A percentile compares a stretch with the other conserved stretches of the same genome.
phyloP scores from a whole-genome alignment of 2,113 vertebrate genomes.

The Rhinogobius similis region DNA sequence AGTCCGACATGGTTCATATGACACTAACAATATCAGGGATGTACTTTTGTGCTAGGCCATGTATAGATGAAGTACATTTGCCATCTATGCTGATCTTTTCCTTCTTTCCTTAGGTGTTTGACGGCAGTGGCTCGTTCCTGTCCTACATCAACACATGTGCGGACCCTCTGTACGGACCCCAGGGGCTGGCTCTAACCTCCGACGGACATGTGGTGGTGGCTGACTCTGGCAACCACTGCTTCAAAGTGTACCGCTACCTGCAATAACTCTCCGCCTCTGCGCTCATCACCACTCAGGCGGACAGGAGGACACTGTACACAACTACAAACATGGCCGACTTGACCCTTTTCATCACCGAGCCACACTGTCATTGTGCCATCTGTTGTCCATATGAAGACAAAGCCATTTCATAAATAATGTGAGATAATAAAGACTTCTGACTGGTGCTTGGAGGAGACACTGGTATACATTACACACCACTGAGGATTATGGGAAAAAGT shows the following conservation, averaged over 20 bases:
- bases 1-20: too few relatives aligned
- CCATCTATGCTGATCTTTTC: neutral
- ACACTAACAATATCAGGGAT: too few relatives aligned
- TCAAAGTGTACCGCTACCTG: slow-evolving; percentile 96
- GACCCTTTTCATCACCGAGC: slow-evolving; percentile 20
- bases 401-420: neutral
- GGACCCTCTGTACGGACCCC: slow-evolving; percentile 95
- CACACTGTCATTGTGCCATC: slow-evolving; percentile 44
- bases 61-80: neutral
- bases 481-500: slow-evolving; percentile 22
- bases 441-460: slow-evolving; percentile 29
- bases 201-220: slow-evolving; percentile 96
- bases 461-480: slow-evolving; percentile 35
- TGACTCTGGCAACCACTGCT: slow-evolving; percentile 98
- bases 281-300: neutral
- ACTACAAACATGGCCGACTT: slow-evolving; percentile 19
- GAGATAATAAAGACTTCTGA: neutral
- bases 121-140: slow-evolving; percentile 95
- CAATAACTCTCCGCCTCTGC: slow-evolving; percentile 75
- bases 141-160: slow-evolving; percentile 98
- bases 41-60: too few relatives aligned
- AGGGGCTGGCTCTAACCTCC: slow-evolving; percentile 94
- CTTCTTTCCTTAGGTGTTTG: slow-evolving; percentile 85
- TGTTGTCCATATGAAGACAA: slow-evolving; percentile 13
- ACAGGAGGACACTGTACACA: slow-evolving; percentile 16